Base-by-base conservation (phyloP, 2,888 invertebrate species). In the Prosopocoilus inquinatus region DNA sequence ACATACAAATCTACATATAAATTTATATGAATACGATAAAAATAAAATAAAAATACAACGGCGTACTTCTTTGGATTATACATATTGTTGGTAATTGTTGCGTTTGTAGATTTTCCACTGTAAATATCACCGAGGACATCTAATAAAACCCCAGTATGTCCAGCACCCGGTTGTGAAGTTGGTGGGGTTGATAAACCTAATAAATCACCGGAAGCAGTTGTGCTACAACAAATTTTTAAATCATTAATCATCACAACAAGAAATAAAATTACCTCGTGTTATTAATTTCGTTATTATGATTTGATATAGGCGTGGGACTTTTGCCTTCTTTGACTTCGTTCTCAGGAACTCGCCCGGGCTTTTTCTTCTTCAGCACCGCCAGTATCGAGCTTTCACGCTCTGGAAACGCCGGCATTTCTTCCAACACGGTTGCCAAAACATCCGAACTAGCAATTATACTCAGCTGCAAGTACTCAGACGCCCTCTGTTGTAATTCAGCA, bases 351-450 rank as follows among this genome's bases (percentile, higher is more conserved):
- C 95, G 86, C 0, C 94, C 95, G 1, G 97, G 97, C 73, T 97
- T 96, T 80, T 97, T 97, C 82, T 98, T 98, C 80, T 99, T 98
- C 70, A 99, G 81, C 63, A 98, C 97, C 50, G 96, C 95, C 65
- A 99, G 81, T 70, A 99, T 96, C 9, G 96, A 96, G 58, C 96
- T 97, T 79, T 97, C 97, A 64, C 98, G 84, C 79, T 99, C 99
- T 3, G 99, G 96, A 80, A 98, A 99, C 49, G 98, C 97, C 60
- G 99, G 99, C 99, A 99, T 99, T 82, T 99, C 99, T 82, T 99
- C 99, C 65, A 99, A 80, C 48, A 98, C 97, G 49, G 97, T 98
- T 16, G 97, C 97, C 74, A 99, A 80, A 55, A 99, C 97, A 83
- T 99, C 98, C 52, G 95, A 89, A 62, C 96, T 94, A 32, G 97